Evolutionary conservation across 2,113 vertebrate species (phyloP).

Genomic region (Phalacrocorax carbo): DNA sequence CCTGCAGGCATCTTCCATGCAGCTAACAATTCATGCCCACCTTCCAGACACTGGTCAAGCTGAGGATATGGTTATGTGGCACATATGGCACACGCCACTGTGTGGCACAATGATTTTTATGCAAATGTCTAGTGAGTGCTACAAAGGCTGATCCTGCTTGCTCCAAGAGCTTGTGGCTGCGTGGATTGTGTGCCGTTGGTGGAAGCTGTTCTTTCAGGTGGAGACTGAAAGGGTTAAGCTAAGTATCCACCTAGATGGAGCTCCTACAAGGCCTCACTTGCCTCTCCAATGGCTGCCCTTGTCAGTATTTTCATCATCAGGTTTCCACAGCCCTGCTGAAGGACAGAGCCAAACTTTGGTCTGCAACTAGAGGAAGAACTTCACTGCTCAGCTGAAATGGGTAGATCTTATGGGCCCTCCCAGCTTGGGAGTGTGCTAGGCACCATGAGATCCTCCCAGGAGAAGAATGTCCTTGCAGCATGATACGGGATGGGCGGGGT

Average conservation of each 20-base stretch:
- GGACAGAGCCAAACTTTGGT: neutral
- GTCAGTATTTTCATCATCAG: constrained; percentile 49
- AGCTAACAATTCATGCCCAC: neutral
- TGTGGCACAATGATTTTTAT: neutral
- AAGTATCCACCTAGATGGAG: constrained; percentile 42
- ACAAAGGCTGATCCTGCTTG: neutral
- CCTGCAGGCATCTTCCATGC: neutral
- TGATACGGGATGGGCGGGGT: neutral
- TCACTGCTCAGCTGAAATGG: neutral
- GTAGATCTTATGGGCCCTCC: neutral
- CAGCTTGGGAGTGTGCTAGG: neutral
- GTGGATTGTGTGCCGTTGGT: neutral
- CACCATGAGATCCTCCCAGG: neutral
- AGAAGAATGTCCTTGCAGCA: neutral
- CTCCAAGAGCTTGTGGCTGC: neutral
- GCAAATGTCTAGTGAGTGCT: neutral
- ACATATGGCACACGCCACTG: neutral
- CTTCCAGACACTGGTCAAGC: neutral
- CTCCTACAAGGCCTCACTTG: constrained; percentile 69
- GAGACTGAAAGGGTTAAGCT: constrained; percentile 21
- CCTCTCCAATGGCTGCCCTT: constrained; percentile 1
- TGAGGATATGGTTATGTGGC: neutral
- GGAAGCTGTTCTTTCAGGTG: neutral
- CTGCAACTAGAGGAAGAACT: neutral
- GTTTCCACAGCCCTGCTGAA: neutral